Base-by-base conservation (phyloP, 2,797 vertebrate genomes). In the Rhinichthys osculus region DNA sequence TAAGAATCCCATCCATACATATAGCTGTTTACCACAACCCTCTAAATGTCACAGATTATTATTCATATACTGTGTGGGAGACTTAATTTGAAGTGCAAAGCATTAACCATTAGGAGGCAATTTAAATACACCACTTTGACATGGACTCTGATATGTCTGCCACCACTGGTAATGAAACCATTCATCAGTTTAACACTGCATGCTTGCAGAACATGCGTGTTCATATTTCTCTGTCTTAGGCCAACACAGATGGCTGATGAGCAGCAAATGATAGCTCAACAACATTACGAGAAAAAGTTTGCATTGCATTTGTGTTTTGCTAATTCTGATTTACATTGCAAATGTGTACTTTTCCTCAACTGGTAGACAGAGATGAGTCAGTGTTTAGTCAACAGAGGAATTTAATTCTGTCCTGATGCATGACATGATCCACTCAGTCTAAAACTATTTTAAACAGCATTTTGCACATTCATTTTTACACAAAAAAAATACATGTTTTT, bases 161-260 rank as follows among this genome's bases (percentile, higher is more conserved):
- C 79, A 84, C 85, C 69, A 86, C 54, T 17, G 79, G 67, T 86
- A 89, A 90, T 89, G 88, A 86, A 89, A 89, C 67, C 86, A 89
- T 88, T 88, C 57, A 86, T 90, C 86, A 89, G 84, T 81, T 86
- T 64, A 72, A 71, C 47, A 47, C 77, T 81, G 83, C 21, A 62
- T 86, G 66, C 88, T 90, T 85, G 83, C 85, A 17, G 59, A 86
- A 85, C 44, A 73, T 67, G 78, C 73, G 38, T n/a, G 54, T 78
- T 90, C 84, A 77, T 86, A 86, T 87, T 84, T 90, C 83, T 87
- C 81, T 59, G 70, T 89, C 82, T 71, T 33, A 76, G 38, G 64
- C 52, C 78, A 81, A 73, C 69, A 77, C 57, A 70, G 82, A 87
- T 89, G 83, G 84, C 86, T 80, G 82, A 89, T 86, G 79, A 85